Conservation (phyloP, 2,113 vertebrate species). For the Murina feae region DNA sequence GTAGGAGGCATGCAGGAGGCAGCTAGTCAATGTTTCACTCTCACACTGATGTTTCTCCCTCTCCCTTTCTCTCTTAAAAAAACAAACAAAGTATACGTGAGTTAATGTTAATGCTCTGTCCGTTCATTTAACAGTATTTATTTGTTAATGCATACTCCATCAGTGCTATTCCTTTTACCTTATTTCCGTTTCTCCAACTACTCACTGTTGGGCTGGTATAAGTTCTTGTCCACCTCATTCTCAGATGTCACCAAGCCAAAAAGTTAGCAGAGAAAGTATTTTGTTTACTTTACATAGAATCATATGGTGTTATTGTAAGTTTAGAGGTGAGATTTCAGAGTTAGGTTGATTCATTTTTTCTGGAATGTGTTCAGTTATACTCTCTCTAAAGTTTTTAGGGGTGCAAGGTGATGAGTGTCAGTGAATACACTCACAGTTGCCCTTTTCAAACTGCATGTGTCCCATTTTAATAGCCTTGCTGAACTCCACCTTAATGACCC, state of each 20-base stretch:
- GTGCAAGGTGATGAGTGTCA: neutral
- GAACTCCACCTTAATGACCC: neutral
- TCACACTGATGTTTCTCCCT: neutral
- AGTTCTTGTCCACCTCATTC: neutral
- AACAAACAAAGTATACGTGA: neutral
- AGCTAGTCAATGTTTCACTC: neutral
- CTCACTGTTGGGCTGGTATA: neutral
- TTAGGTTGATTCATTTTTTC: neutral
- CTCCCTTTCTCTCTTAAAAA: neutral
- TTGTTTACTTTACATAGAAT: neutral
- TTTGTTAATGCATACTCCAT: neutral
- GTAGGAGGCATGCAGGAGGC: neutral
- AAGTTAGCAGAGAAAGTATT: neutral
- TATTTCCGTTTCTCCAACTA: neutral
- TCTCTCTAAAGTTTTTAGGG: neutral
- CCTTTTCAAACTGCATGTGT: neutral
- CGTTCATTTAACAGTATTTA: neutral
- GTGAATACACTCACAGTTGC: neutral
- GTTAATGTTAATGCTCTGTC: neutral
- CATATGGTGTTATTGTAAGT: neutral
- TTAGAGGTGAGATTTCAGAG: neutral
- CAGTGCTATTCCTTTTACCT: neutral
- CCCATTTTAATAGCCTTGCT: neutral
- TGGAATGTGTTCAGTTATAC: neutral
- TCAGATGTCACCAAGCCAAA: neutral